Evolutionary conservation across 1,140 invertebrate genomes (phyloP).

Genomic region (Gryon sp.): DNA sequence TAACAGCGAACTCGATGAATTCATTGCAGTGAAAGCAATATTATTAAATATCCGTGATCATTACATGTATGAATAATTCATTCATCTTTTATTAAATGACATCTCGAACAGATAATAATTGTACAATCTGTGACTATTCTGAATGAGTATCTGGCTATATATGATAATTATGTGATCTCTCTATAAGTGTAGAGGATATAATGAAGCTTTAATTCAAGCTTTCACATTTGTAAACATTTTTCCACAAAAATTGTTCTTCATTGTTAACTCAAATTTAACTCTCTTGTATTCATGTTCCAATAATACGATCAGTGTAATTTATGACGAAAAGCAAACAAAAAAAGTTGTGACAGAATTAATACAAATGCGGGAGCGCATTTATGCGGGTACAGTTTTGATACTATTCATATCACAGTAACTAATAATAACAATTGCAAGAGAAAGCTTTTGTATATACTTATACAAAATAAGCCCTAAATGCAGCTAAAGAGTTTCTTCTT

Average conservation of each 20-base stretch:
- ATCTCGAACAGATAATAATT: constrained; percentile 29
- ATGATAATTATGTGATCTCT: constrained; percentile 9
- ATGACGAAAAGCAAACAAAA: no score
- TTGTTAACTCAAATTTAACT: background rate
- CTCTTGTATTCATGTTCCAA: background rate
- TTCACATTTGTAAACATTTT: no score
- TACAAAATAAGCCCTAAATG: no score
- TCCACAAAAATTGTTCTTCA: background rate
- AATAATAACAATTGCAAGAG: no score
- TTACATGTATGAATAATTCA: constrained; percentile 28
- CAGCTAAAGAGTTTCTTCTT: no score
- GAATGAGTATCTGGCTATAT: constrained; percentile 4
- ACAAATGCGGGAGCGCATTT: constrained; percentile 3
- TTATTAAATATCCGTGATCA: background rate
- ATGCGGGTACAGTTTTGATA: background rate
- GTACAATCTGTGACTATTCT: background rate
- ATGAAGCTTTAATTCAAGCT: no score
- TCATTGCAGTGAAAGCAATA: constrained; percentile 5
- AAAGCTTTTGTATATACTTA: no score
- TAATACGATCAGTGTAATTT: no score
- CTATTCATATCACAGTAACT: constrained; percentile 35
- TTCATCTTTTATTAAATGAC: constrained; percentile 37
- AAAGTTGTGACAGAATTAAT: constrained; percentile 2
- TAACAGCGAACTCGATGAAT: background rate
- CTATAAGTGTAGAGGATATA: no score